Base-by-base conservation (phyloP, 2,797 vertebrate species). In the Cryptoblepharus egeriae region DNA sequence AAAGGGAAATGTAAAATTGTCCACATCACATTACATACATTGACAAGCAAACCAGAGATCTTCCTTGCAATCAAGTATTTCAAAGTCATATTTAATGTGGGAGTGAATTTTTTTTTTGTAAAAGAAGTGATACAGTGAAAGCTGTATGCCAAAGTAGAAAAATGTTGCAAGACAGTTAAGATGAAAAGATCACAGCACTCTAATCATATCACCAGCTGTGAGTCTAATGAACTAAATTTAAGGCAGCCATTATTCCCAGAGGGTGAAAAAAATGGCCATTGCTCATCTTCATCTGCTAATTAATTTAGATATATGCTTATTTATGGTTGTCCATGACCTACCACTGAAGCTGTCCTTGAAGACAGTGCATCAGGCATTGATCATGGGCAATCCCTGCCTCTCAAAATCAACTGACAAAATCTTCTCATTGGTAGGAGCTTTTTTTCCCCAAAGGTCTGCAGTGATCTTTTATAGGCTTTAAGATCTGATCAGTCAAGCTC, bases 161-260 rank as follows among this genome's bases (percentile, higher is more conserved):
- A 81, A 57, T 32, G 49, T 63, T 58, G 18, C 35, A 42, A 68
- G 63, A 81, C 32, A 30, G 80, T 28, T 75, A 75, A 58, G 63
- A 81, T 81, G 63, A 75, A 67, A 75, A 81, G 72, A 81, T 81
- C 80, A 81, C 37, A 81, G 72, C 28, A 15, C 52, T 81, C 80
- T 81, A 81, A 81, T 81, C 63, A 57, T 81, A 81, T 75, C 72
- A 60, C 80, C 72, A 75, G 80, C 72, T 81, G 80, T 75, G 80
- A 81, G 80, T 72, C 52, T 81, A 81, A 81, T 81, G 80, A 81
- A 81, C 80, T 81, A 81, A 75, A 81, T 81, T 81, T 81, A 81
- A 81, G 72, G 75, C 37, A 24, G 80, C 49, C 58, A 75, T 67
- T 75, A 75, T 81, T 64, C 65, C 72, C 52, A 81, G 80, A 58